Conservation (phyloP, 2,888 invertebrate species). For the Drosophila melanosoma region DNA sequence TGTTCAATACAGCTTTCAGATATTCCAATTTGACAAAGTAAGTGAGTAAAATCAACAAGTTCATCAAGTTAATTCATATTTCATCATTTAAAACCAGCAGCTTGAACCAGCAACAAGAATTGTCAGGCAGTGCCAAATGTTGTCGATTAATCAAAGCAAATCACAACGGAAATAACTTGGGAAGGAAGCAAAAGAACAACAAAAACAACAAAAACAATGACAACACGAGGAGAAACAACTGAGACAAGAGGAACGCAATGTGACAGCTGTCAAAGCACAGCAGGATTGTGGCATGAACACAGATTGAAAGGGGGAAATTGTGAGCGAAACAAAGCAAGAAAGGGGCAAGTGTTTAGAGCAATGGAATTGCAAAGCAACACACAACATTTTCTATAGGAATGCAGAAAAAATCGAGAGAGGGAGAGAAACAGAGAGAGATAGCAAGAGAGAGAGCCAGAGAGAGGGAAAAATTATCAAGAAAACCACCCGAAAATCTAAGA, state of each 20-base stretch:
- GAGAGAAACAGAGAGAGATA: background rate
- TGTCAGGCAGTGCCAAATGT: conserved; percentile 17
- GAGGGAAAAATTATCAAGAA: conserved; percentile 39
- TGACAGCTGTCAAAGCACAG: conserved; percentile 77
- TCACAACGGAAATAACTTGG: conserved; percentile 47
- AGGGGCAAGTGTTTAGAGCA: background rate
- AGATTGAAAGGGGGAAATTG: conserved; percentile 14
- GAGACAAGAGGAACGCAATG: conserved; percentile 61
- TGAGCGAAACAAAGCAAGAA: background rate
- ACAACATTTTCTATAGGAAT: conserved; percentile 43
- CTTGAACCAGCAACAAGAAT: background rate
- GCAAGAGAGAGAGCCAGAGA: conserved; percentile 6
- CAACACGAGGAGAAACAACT: conserved; percentile 24
- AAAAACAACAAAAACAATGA: conserved; percentile 27
- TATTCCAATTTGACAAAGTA: background rate
- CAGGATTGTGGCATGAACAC: conserved; percentile 50
- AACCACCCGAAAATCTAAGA: conserved; percentile 57
- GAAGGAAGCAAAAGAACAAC: conserved; percentile 16
- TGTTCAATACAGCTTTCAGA: background rate
- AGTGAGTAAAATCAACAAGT: conserved; percentile 12
- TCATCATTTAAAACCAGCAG: background rate
- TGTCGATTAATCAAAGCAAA: conserved; percentile 63
- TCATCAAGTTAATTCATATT: conserved; percentile 4
- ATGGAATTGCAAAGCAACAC: conserved; percentile 4
- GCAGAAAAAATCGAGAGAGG: conserved; percentile 1